Percentiles rank a stretch among this genome's conserved stretches.
Conservation (phyloP, 1,140 invertebrate genomes). For the Papilio helenus region DNA sequence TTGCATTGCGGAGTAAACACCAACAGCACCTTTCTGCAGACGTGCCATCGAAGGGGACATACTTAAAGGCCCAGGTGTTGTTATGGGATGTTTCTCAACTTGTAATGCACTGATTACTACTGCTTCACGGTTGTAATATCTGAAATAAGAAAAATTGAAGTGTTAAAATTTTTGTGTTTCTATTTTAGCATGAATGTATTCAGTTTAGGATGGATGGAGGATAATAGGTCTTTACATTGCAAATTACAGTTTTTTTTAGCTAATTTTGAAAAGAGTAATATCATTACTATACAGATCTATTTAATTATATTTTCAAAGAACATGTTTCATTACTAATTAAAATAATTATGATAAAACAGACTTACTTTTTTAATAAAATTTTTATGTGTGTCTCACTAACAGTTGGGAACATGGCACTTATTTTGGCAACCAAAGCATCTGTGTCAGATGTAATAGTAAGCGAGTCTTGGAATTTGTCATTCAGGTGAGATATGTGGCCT, state of each 20-base stretch:
- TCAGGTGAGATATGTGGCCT: conserved; percentile 78
- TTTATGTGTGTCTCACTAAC: conserved; percentile 94
- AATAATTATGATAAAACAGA: conserved; percentile 45
- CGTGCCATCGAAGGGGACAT: conserved; percentile 86
- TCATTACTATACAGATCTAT: neutral
- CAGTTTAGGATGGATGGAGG: too few species aligned
- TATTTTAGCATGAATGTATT: too few species aligned
- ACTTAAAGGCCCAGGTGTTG: conserved; percentile 90
- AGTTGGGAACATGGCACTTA: conserved; percentile 95
- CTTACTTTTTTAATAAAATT: conserved; percentile 94
- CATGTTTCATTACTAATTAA: neutral
- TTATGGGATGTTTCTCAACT: conserved; percentile 95
- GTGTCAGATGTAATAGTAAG: conserved; percentile 85
- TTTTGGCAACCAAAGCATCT: conserved; percentile 90
- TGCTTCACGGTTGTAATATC: conserved; percentile 92
- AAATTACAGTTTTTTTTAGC: neutral
- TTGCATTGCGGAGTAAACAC: conserved; percentile 71
- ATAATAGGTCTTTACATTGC: too few species aligned
- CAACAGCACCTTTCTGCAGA: conserved; percentile 71
- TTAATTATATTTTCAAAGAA: too few species aligned
- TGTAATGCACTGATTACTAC: conserved; percentile 96
- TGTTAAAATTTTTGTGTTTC: too few species aligned
- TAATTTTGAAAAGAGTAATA: neutral
- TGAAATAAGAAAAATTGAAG: conserved; percentile 38
- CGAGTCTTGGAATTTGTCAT: conserved; percentile 87